phyloP scores from a whole-genome alignment of 2,797 vertebrate species.

The Clarias pachynema region DNA sequence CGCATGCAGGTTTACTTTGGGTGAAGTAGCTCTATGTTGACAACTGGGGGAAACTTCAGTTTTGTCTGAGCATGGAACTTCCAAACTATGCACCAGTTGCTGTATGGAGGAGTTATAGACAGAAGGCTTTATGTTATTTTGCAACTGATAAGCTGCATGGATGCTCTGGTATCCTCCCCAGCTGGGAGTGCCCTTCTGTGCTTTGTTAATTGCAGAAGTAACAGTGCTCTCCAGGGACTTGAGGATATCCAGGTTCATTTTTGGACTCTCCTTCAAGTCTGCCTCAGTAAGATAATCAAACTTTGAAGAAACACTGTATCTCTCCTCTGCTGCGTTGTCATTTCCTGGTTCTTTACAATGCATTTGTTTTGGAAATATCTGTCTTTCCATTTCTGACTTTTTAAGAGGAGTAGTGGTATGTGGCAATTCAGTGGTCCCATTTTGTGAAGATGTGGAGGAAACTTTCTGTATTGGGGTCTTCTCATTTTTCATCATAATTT shows the following conservation, averaged over 20 bases:
- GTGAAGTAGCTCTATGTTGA: slow-evolving; percentile 26
- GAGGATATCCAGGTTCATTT: slow-evolving; percentile 93
- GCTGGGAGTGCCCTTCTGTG: slow-evolving; percentile 94
- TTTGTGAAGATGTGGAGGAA: slow-evolving; percentile 86
- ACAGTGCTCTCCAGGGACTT: slow-evolving; percentile 98
- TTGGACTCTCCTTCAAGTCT: slow-evolving; percentile 93
- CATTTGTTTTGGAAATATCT: slow-evolving; percentile 71
- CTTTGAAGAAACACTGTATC: slow-evolving; percentile 86
- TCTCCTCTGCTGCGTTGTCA: slow-evolving; percentile 81
- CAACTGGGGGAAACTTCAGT: slow-evolving; percentile 82
- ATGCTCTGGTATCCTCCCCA: slow-evolving; percentile 99
- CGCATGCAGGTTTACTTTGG: slow-evolving; percentile 82
- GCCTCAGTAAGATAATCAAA: slow-evolving; percentile 96
- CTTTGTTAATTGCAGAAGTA: slow-evolving; percentile 96
- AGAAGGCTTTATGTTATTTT: slow-evolving; percentile 88
- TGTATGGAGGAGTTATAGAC: slow-evolving; percentile 80
- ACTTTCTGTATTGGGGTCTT: slow-evolving; percentile 90
- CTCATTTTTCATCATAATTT: slow-evolving; percentile 79
- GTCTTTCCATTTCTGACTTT: slow-evolving; percentile 87
- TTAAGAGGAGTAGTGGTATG: slow-evolving; percentile 77
- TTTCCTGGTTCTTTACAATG: slow-evolving; percentile 75
- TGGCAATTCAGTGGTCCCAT: slow-evolving; percentile 68
- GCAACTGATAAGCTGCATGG: slow-evolving; percentile 97
- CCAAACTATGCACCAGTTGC: slow-evolving; percentile 76
- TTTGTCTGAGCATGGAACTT: slow-evolving; percentile 80